These are phyloP conservation scores for Zaprionus gabonicus DNA, from an alignment of 1,140 invertebrate genomes.

Conservation along the genomic window DNA sequence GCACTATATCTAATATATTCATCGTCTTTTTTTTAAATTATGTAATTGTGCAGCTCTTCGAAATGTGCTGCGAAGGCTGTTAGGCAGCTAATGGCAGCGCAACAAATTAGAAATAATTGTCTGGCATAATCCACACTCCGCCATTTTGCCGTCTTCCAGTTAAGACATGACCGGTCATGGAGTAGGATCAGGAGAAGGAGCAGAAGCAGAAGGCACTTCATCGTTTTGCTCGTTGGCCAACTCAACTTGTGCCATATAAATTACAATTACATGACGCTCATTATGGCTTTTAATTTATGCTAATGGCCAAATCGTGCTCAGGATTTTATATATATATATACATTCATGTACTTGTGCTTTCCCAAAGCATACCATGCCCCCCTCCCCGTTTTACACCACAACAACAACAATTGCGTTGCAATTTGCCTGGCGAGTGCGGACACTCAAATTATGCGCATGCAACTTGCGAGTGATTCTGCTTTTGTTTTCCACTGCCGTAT, in stretches of 20 bases:
- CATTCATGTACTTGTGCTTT: conserved; percentile 6
- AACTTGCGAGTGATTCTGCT: conserved; percentile 48
- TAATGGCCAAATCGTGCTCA: conserved; percentile 75
- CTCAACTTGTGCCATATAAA: conserved; percentile 62
- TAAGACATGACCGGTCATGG: conserved; percentile 2
- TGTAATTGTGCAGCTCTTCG: neutral
- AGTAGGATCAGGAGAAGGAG: neutral
- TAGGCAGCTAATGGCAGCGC: neutral
- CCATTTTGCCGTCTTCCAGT: neutral
- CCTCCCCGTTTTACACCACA: neutral
- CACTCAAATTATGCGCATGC: conserved; percentile 48
- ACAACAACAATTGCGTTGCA: conserved; percentile 43
- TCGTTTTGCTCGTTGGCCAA: conserved; percentile 5
- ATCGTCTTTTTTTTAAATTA: neutral
- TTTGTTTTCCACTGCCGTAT: conserved; percentile 29
- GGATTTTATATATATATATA: conserved; percentile 31
- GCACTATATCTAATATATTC: neutral
- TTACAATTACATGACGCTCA: conserved; percentile 78
- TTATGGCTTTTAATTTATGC: conserved; percentile 81
- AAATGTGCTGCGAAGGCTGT: neutral
- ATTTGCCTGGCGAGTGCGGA: conserved; percentile 32
- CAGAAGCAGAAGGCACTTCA: conserved; percentile 11
- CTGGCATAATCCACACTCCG: neutral
- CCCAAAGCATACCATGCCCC: neutral
- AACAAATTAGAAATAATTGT: conserved; percentile 32